Conservation (phyloP, 2,888 invertebrate genomes). For the Xestoiulus laeticollis region DNA sequence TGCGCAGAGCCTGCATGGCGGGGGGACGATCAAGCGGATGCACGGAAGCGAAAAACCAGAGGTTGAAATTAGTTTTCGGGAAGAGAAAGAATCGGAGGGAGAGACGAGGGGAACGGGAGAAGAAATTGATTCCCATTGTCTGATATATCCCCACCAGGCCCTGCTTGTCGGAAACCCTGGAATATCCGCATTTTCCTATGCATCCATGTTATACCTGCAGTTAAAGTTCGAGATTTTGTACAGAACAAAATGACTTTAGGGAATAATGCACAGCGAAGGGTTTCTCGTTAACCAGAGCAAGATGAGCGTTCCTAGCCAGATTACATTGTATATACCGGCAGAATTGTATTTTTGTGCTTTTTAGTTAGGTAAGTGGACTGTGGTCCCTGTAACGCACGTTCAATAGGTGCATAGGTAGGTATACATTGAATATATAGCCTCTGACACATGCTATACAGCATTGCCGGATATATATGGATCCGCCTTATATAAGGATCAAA, state of each 20-base stretch:
- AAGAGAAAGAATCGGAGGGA: slow-evolving; percentile 10
- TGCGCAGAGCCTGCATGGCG: background rate
- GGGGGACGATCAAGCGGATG: background rate
- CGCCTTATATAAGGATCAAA: too few relatives aligned
- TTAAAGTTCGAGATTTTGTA: background rate
- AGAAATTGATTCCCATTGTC: slow-evolving; percentile 19
- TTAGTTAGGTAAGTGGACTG: too few relatives aligned
- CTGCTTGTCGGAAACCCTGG: background rate
- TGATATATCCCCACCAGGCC: background rate
- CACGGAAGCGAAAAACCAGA: slow-evolving; percentile 26
- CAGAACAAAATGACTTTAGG: background rate
- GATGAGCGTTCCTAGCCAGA: background rate
- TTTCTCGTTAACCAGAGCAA: background rate
- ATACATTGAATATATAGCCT: too few relatives aligned
- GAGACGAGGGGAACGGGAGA: background rate
- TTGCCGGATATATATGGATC: too few relatives aligned
- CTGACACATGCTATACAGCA: too few relatives aligned
- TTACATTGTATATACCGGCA: too few relatives aligned
- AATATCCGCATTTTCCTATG: background rate
- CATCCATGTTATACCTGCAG: background rate
- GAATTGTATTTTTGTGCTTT: too few relatives aligned
- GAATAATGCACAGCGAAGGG: background rate
- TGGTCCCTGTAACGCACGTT: too few relatives aligned
- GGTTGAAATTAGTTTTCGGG: slow-evolving; percentile 4
- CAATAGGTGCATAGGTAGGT: too few relatives aligned